phyloP scores from a whole-genome alignment of 2,113 vertebrate species.

The Gobiocypris rarus region DNA sequence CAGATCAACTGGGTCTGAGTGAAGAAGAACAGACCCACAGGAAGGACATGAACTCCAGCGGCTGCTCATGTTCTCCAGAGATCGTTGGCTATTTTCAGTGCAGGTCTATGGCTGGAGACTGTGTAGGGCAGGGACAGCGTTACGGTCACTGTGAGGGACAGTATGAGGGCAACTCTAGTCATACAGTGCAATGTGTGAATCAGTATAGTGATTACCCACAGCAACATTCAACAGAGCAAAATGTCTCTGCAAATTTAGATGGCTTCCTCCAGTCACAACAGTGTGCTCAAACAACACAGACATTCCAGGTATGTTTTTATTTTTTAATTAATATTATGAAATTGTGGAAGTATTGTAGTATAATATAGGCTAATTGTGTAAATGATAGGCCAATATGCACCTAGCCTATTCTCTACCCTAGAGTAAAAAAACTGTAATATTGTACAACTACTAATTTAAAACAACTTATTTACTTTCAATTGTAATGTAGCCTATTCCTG shows the following conservation, averaged over 20 bases:
- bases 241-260: conserved; percentile 53
- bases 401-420: too few relatives aligned
- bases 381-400: too few relatives aligned
- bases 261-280: conserved; percentile 61
- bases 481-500: too few relatives aligned
- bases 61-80: conserved; percentile 63
- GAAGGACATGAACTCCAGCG: conserved; percentile 63
- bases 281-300: conserved; percentile 58
- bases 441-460: too few relatives aligned
- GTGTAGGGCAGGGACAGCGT: conserved; percentile 41
- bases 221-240: conserved; percentile 58
- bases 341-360: too few relatives aligned
- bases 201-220: conserved; percentile 54
- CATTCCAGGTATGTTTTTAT: conserved; percentile 69
- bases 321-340: too few relatives aligned
- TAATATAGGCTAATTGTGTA: too few relatives aligned
- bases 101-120: conserved; percentile 48
- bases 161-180: conserved; percentile 52
- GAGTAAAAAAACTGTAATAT: too few relatives aligned
- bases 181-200: conserved; percentile 61
- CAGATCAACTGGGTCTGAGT: conserved; percentile 75
- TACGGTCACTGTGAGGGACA: conserved; percentile 52
- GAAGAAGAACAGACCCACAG: conserved; percentile 71
- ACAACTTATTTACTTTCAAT: too few relatives aligned
- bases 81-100: conserved; percentile 69